Base-by-base conservation (phyloP, 1,140 invertebrate genomes). In the Panagrolaimus sp. region DNA sequence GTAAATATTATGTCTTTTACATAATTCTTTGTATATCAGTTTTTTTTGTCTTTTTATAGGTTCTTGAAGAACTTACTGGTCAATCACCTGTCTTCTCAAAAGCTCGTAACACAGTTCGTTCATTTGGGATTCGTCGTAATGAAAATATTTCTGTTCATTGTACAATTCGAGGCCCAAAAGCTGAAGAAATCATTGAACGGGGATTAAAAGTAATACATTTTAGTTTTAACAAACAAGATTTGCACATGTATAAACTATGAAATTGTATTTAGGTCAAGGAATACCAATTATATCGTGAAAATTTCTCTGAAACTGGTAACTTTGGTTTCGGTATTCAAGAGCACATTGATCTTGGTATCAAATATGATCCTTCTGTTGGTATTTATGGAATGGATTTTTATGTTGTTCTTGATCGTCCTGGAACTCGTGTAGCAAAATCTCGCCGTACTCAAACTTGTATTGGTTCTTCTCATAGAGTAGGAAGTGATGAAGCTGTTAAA, bases 301-400 rank as follows among this genome's bases (percentile, higher is more conserved):
- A 98, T 85, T 99, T 99, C 88, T 97, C 94, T 14, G 90, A 90
- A 71, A 96, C 92, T 65, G 96, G 96, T 58, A 98, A 98, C 87
- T 99, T 99, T 86, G 96, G 96, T 73, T 99, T 99, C 84, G 96
- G 96, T 87, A 98, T 99, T 82, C 94, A 98, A 86, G 96, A 99
- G 89, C 96, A 99, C 87, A 99, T 99, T 85, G 96, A 99, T 88
- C 88, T 99, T 86, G 96, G 96, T 83, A 98, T 98, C 86, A 99
- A 99, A 85, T 99, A 99, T 83, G 96, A 99, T 86, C 96, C 96
- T 8, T 90, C 90, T 76, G 98, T 98, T 84, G 94, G 80, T 88
- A 99, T 99, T 86, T 99, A 98, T 83, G 96, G 96, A 86, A 88
- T 99, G 84, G 95, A 99, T 85, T 99, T 98, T 87, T 99, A 95